Evolutionary conservation across 1,140 invertebrate genomes (phyloP).

Genomic region (Daktulosphaira vitifoliae): DNA sequence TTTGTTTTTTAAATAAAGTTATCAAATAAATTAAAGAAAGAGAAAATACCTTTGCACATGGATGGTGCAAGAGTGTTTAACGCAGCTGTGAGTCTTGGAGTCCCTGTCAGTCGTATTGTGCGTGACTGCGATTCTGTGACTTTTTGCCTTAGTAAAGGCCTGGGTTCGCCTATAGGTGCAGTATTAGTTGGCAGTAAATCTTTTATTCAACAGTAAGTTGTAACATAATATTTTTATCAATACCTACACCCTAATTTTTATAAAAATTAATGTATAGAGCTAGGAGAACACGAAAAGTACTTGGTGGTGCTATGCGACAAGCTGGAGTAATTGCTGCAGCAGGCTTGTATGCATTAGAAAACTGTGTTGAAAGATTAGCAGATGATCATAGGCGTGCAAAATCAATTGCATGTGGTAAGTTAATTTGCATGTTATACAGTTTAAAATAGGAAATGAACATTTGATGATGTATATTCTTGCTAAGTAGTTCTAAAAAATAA

Average conservation of each 20-base stretch:
- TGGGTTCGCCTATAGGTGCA: slow-evolving; percentile 82
- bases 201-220: slow-evolving; percentile 67
- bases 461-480: no score
- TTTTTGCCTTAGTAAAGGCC: slow-evolving; percentile 77
- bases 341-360: slow-evolving; percentile 70
- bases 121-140: slow-evolving; percentile 67
- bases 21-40: slow-evolving; percentile 43
- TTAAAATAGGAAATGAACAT: no score
- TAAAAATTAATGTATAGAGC: slow-evolving; percentile 49
- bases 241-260: no score
- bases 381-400: slow-evolving; percentile 66
- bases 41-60: slow-evolving; percentile 68
- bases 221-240: neutral
- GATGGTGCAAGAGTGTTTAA: slow-evolving; percentile 92
- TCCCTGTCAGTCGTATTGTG: slow-evolving; percentile 55
- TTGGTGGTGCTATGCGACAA: slow-evolving; percentile 90
- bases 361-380: slow-evolving; percentile 57
- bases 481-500: no score
- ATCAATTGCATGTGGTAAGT: slow-evolving; percentile 57
- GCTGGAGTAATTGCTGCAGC: slow-evolving; percentile 80
- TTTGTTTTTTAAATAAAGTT: slow-evolving; percentile 11
- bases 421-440: no score
- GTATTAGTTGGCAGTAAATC: slow-evolving; percentile 65
- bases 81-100: slow-evolving; percentile 58
- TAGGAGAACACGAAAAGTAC: slow-evolving; percentile 64